Evolutionary conservation across 2,888 invertebrate genomes (phyloP).

Genomic region (Rotaria sp.): DNA sequence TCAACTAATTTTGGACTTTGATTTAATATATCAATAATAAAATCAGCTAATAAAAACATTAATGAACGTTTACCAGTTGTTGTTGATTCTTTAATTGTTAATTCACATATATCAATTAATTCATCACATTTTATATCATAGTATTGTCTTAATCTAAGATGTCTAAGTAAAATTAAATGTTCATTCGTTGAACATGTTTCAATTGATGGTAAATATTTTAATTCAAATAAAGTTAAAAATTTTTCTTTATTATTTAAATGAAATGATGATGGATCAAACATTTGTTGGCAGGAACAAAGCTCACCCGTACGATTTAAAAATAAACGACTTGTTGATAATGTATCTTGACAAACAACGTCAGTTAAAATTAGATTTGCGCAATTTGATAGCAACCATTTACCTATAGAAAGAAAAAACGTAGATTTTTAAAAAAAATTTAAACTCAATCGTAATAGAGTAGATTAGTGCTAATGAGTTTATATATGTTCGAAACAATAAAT

Average conservation of each 20-base stretch:
- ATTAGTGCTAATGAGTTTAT: no score
- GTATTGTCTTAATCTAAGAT: constrained; percentile 33
- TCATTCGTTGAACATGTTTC: constrained; percentile 32
- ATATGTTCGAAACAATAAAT: no score
- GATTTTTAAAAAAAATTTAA: background rate
- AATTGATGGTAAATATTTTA: constrained; percentile 28
- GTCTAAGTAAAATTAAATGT: constrained; percentile 18
- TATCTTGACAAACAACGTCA: constrained; percentile 28
- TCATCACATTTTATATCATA: constrained; percentile 39
- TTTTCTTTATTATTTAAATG: constrained; percentile 31
- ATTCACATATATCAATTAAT: constrained; percentile 39
- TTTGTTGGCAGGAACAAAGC: constrained; percentile 36
- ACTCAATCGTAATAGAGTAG: background rate
- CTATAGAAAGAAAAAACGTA: background rate
- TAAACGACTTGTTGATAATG: constrained; percentile 14
- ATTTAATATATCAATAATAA: constrained; percentile 33
- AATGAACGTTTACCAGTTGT: constrained; percentile 3
- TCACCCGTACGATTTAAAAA: constrained; percentile 36
- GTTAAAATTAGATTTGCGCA: constrained; percentile 32
- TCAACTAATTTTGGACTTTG: constrained; percentile 18
- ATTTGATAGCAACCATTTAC: constrained; percentile 37
- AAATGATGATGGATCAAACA: constrained; percentile 36
- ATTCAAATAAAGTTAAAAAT: constrained; percentile 32
- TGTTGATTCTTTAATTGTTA: constrained; percentile 14
- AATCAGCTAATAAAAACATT: constrained; percentile 32